Evolutionary conservation across 2,797 vertebrate genomes (phyloP).

Genomic region (Bradypus variegatus): DNA sequence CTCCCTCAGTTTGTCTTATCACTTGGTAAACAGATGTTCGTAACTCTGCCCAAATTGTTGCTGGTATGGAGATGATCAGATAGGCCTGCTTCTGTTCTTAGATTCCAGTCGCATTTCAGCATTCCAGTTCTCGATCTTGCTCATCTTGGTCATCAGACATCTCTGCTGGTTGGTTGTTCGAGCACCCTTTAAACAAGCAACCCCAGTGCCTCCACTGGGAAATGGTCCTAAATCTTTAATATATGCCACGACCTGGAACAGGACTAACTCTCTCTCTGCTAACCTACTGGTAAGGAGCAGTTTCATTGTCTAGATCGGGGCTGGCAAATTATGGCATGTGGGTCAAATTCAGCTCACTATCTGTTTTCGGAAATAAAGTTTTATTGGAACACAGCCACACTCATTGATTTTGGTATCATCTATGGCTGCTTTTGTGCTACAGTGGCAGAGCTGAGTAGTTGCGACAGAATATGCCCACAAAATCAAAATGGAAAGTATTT

Average conservation of each 20-base stretch:
- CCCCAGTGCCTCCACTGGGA: neutral
- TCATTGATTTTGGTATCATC: neutral
- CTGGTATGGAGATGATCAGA: conserved; percentile 54
- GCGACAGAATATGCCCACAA: conserved; percentile 7
- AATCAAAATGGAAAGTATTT: conserved; percentile 4
- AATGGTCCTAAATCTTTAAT: neutral
- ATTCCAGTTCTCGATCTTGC: conserved; percentile 10
- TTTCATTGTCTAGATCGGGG: neutral
- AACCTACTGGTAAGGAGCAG: neutral
- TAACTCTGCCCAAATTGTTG: conserved; percentile 45
- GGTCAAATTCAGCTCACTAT: neutral
- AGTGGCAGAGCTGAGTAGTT: conserved; percentile 3
- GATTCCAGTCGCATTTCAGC: neutral
- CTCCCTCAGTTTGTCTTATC: conserved; percentile 37
- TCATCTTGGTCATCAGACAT: neutral
- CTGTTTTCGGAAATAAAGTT: conserved; percentile 2
- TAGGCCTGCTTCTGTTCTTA: neutral
- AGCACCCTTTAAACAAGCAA: conserved; percentile 48
- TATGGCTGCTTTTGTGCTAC: conserved; percentile 39
- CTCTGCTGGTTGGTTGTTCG: conserved; percentile 43
- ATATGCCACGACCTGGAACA: neutral
- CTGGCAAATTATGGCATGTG: conserved; percentile 8
- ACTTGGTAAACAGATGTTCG: conserved; percentile 34
- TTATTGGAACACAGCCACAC: neutral
- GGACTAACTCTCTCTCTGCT: neutral